Percentiles rank a stretch among this genome's conserved stretches.
These are phyloP conservation scores for Marronus borbonicus DNA, from an alignment of 2,888 invertebrate species.

Conservation along the genomic window DNA sequence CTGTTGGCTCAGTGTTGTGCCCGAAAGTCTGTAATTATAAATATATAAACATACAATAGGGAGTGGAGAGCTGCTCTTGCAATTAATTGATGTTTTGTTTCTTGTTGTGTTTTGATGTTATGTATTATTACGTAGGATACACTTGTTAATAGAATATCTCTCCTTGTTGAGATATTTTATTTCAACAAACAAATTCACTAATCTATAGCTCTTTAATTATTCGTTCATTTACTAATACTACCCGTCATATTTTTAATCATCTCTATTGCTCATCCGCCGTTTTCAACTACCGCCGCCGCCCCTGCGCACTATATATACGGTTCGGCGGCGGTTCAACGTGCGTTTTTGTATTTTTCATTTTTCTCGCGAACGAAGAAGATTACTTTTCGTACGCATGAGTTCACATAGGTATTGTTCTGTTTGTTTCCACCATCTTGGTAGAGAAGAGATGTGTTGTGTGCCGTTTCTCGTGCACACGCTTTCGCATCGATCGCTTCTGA, in stretches of 20 bases:
- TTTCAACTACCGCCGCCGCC: slow-evolving; percentile 1
- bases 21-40: no score
- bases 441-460: slow-evolving; percentile 67
- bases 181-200: no score
- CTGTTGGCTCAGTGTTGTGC: no score
- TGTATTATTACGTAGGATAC: no score
- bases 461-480: slow-evolving; percentile 57
- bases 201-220: neutral
- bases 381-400: slow-evolving; percentile 67
- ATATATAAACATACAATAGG: no score
- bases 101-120: no score
- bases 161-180: no score
- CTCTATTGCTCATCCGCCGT: neutral
- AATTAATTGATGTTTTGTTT: no score
- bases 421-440: slow-evolving; percentile 69
- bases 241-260: slow-evolving; percentile 20
- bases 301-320: slow-evolving; percentile 23
- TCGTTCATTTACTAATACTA: neutral
- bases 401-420: slow-evolving; percentile 68
- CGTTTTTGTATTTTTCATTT: slow-evolving; percentile 51
- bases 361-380: slow-evolving; percentile 57
- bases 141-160: no score
- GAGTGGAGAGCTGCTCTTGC: no score
- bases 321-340: slow-evolving; percentile 40
- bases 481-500: slow-evolving; percentile 64